Base-by-base conservation (phyloP, 1,140 invertebrate species). In the Procambarus virginalis region DNA sequence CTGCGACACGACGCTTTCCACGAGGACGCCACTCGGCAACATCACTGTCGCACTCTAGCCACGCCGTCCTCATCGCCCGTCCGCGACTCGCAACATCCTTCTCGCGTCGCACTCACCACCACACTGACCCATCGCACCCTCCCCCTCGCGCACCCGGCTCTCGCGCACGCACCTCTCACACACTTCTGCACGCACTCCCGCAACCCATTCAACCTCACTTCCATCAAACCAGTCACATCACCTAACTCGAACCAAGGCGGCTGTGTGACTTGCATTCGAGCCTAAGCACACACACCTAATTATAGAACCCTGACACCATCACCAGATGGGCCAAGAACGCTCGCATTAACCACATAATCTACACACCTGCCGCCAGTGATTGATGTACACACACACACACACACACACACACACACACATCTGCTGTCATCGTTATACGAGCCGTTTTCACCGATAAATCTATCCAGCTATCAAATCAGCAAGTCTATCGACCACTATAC, bases 61-160 rank as follows among this genome's bases (percentile, higher is more conserved):
- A 86, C 85, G 85, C 85, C 85, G 85, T 82, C 85, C 75, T 68
- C 76, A 79, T 58, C 55, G 34, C 34, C 85, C 76, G 73, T 58
- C 85, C 14, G 55, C 85, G 48, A 45, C 46, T 77, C 76, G 45
- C 76, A 60, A 80, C 85, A 86, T 86, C 85, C 77, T 86, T 55
- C 85, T 22, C 85, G 76, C 76, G 77, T 22, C 58, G 77, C 85
- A 58, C 76, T 48, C 58, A 17, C 55, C 85, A 86, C 76, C 85
- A 86, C 85, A 86, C 85, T 86, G 85, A 60, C 85, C 85, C 14
- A 48, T 8, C 48, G 17, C 55, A 49, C 22, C 55, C n/a, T 51
- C 14, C 75, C 73, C 12, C 48, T 22, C 76, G 68, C 83, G 73
- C 84, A 55, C 78, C 48, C 68, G 0, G 0, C n/a, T 22, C 68